Percentiles rank a stretch among this genome's conserved stretches.
Conservation (phyloP, 2,888 invertebrate genomes). For the Maniola hyperantus region DNA sequence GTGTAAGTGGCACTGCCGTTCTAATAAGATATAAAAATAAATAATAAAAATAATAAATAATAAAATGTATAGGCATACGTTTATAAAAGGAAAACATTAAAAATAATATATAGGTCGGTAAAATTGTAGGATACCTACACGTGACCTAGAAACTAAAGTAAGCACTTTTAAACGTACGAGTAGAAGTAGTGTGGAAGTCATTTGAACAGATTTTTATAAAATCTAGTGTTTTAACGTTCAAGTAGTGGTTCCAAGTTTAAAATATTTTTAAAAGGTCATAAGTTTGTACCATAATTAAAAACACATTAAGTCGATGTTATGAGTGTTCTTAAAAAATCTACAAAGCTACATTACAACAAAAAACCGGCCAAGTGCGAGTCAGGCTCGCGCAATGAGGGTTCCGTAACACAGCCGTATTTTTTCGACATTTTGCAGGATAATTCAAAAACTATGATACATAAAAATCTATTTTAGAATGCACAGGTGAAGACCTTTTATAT, state of each 20-base stretch:
- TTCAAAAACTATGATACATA: too few relatives aligned
- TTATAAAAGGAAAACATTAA: not conserved
- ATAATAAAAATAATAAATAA: not conserved
- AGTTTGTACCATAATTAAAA: not conserved
- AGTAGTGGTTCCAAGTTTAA: constrained; percentile 2
- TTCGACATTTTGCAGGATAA: too few relatives aligned
- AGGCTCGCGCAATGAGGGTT: too few relatives aligned
- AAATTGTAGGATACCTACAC: not conserved
- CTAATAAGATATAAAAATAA: too few relatives aligned
- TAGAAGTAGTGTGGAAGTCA: not conserved
- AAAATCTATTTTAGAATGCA: too few relatives aligned
- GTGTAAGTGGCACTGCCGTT: too few relatives aligned
- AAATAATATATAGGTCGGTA: constrained; percentile 7
- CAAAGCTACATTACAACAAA: not conserved
- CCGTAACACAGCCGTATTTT: too few relatives aligned
- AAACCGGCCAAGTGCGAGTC: not conserved
- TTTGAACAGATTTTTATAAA: constrained; percentile 8
- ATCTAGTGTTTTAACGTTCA: not conserved
- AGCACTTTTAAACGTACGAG: not conserved
- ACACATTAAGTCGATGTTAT: not conserved
- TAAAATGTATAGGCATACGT: not conserved
- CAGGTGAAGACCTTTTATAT: too few relatives aligned
- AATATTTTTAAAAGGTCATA: constrained; percentile 7
- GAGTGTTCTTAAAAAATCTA: not conserved
- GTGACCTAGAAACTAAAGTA: constrained; percentile 13